Evolutionary conservation across 2,888 invertebrate species (phyloP), one percentile per base, ranked within the genome.

Genomic region (Magallana nippona): DNA sequence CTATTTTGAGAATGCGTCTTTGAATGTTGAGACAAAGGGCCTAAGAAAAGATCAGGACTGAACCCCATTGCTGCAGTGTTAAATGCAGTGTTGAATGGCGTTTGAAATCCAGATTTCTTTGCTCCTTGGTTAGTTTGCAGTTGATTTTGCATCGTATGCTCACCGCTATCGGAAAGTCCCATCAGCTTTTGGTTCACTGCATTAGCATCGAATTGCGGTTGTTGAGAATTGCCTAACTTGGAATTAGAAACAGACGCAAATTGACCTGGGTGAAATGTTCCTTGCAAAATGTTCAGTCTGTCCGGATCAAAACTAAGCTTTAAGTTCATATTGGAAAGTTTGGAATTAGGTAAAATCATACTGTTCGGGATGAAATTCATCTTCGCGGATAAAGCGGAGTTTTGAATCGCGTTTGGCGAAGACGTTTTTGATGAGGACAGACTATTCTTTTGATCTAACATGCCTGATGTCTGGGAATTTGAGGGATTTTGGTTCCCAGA

Each of bases 291-390:
- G 60, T 85, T 85, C 19, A 85, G 10, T 56, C 77, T 85, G 22
- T 85, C 85, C 0, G 83, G 82, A 60, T 85, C 57, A 77, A 83
- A 85, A 11, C 27, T 58, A 13, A 85, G 77, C 17, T 82, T 55
- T 27, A 27, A 11, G 27, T 27, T 60, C 11, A 55, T 44, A 17
- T 79, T 32, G 5, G 81, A 13, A 22, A 22, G 79, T 22, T 58
- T 71, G 19, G 82, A 11, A 44, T 81, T 80, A 11, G 83, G 22
- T 27, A 83, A 44, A 63, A 85, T 55, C 62, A 85, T 79, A 17
- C 19, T 71, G 19, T 79, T 79, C 2, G 85, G 85, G n/a, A 27
- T 44, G 60, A 83, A 83, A 22, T 83, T 85, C 71, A 83, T 77
- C 56, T 85, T 71, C 8, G 55, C 60, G 22, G 55, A 10, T 56